phyloP scores from a whole-genome alignment of 1,140 invertebrate genomes.

The Agrypnia vestita region DNA sequence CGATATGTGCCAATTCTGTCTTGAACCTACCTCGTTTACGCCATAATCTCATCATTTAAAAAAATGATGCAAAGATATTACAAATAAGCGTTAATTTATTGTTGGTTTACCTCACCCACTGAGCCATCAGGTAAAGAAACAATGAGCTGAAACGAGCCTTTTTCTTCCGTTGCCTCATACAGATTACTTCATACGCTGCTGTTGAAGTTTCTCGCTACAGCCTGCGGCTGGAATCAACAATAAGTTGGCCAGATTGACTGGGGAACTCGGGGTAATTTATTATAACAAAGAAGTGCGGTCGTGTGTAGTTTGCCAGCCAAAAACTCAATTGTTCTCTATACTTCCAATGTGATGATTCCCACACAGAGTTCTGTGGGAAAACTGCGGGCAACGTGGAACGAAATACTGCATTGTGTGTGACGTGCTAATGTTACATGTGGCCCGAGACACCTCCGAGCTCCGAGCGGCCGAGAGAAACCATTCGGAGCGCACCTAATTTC shows the following conservation, averaged over 20 bases:
- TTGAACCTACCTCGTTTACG: neutral
- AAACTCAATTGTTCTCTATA: constrained; percentile 51
- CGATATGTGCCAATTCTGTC: too few species aligned
- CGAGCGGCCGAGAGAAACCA: constrained; percentile 21
- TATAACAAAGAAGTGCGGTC: constrained; percentile 40
- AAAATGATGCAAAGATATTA: neutral
- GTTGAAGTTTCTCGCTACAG: constrained; percentile 4
- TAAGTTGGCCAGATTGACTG: constrained; percentile 2
- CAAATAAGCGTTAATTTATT: constrained; percentile 2
- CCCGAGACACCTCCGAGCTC: constrained; percentile 5
- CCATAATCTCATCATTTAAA: constrained; percentile 3
- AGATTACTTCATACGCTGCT: constrained; percentile 7
- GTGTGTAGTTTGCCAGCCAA: constrained; percentile 47
- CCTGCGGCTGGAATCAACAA: constrained; percentile 17
- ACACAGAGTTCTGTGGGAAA: constrained; percentile 55
- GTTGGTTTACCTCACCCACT: neutral
- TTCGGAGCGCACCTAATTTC: too few species aligned
- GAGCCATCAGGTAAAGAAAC: constrained; percentile 3
- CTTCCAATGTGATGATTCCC: constrained; percentile 49
- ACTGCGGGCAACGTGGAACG: constrained; percentile 21
- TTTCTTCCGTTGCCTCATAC: constrained; percentile 14
- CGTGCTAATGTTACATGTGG: constrained; percentile 18
- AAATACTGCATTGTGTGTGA: constrained; percentile 40
- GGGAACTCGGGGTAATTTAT: constrained; percentile 14
- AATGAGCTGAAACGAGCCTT: constrained; percentile 15